Conservation (phyloP, 2,113 vertebrate genomes). For the Corynorhinus townsendii region DNA sequence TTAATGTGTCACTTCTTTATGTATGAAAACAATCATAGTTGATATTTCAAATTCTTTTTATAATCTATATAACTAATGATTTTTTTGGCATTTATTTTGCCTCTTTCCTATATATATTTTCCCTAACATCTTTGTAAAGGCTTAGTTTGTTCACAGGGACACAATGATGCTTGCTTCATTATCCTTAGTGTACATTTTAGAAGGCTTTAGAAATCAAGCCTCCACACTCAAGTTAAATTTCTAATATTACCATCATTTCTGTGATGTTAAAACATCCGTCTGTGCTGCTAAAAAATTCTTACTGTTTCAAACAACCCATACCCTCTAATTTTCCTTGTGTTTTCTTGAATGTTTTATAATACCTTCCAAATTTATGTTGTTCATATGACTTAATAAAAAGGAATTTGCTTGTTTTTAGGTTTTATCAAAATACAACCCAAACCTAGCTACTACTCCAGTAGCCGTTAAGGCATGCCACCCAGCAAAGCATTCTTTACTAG, state of each 20-base stretch:
- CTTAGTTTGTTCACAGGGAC: not conserved
- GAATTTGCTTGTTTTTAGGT: conserved; percentile 72
- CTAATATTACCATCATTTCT: not conserved
- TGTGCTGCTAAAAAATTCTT: not conserved
- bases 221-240: not conserved
- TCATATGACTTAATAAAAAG: conserved; percentile 8
- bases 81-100: not conserved
- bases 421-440: conserved; percentile 78
- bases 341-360: conserved; percentile 1
- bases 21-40: not conserved
- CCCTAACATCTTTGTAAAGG: not conserved
- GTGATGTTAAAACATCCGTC: not conserved
- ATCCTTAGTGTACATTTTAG: not conserved
- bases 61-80: not conserved
- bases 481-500: conserved; percentile 25
- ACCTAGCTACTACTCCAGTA: conserved; percentile 46
- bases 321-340: not conserved
- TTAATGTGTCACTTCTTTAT: not conserved
- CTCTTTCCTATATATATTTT: not conserved
- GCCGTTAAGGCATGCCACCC: conserved; percentile 34
- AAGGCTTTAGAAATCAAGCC: not conserved
- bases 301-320: not conserved
- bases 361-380: not conserved
- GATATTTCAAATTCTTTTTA: not conserved
- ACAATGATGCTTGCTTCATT: not conserved